Base-by-base conservation (phyloP, 2,888 invertebrate species). In the Agrenia bidenticulata region DNA sequence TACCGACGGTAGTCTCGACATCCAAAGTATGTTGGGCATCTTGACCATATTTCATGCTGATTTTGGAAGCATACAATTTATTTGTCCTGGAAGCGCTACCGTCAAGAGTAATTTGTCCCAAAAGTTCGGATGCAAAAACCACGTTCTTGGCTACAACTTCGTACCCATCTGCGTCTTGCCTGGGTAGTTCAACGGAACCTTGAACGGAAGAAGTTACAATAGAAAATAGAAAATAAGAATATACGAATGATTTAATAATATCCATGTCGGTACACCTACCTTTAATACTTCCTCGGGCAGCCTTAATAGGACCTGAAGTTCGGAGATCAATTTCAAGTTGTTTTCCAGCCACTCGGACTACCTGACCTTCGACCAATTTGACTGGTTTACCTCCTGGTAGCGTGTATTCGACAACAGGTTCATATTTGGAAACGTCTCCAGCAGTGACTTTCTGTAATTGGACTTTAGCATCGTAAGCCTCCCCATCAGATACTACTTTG, bases 361-460 rank as follows among this genome's bases (percentile, higher is more conserved):
- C 64, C 54, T 67, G 69, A 19, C 76, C 77, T 50, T 75, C 69
- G 9, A 76, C 7, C 19, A 76, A 61, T 37, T 65, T 69, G 9
- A 84, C 82, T 49, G 81, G 66, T 5, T 61, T 45, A 41, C 83
- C 83, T 17, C 83, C 83, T 0, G 88, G 87, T 7, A 85, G 77
- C 73, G 84, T 84, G 78, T 86, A 87, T 75, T 88, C 87, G 27
- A 90, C 80, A 0, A 90, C 77, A 0, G 92, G 92, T 69, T 83
- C 87, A 78, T 87, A 89, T 13, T 85, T 81, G 26, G 53, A 50
- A 1, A 59, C 66, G 26, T 39, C 42, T 57, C 81, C 84, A 62
- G 83, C 82, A 5, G 86, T 87, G 41, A 83, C 81, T 19, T 86
- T 83, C 0, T 80, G 81, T 41, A 89, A 83, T 0, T 92, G 91